A percentile compares a stretch with the other conserved stretches of the same genome.
Evolutionary conservation across 2,888 invertebrate species (phyloP).

Genomic region (Papilio demoleus): DNA sequence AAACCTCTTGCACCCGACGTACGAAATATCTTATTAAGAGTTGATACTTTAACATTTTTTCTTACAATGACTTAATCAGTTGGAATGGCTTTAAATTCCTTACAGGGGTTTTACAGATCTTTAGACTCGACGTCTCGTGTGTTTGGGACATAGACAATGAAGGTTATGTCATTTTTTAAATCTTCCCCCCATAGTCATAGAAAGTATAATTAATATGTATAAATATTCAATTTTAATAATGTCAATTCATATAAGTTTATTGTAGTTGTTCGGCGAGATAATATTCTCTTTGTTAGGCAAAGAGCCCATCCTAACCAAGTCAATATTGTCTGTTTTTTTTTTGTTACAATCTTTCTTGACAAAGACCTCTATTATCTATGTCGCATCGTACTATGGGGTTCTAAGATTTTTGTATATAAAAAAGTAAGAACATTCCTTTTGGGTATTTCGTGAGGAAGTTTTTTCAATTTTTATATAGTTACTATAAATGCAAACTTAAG

Average conservation of each 20-base stretch:
- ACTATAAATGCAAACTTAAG: conserved; percentile 56
- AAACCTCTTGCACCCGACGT: conserved; percentile 22
- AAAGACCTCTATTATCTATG: conserved; percentile 28
- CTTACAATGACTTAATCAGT: conserved; percentile 36
- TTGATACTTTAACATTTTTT: conserved; percentile 34
- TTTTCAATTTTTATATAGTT: conserved; percentile 61
- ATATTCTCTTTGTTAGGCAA: background rate
- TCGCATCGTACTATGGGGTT: conserved; percentile 32
- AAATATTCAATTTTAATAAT: too few species aligned
- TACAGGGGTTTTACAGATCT: conserved; percentile 37
- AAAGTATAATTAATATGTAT: too few species aligned
- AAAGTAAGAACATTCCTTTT: conserved; percentile 73
- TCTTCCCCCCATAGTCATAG: too few species aligned
- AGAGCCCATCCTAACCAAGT: background rate
- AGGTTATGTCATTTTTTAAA: conserved; percentile 1
- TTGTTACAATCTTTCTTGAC: conserved; percentile 3
- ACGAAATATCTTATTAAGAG: conserved; percentile 26
- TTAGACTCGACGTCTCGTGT: conserved; percentile 22
- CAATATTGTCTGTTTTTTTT: background rate
- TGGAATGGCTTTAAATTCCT: conserved; percentile 41
- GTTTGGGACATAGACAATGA: conserved; percentile 7
- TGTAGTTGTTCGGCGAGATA: background rate
- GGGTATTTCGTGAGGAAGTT: conserved; percentile 65
- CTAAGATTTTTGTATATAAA: conserved; percentile 54
- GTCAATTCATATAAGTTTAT: too few species aligned